A percentile compares a stretch with the other conserved stretches of the same genome.
Conservation (phyloP, 1,140 invertebrate species). For the Drosophila erecta region DNA sequence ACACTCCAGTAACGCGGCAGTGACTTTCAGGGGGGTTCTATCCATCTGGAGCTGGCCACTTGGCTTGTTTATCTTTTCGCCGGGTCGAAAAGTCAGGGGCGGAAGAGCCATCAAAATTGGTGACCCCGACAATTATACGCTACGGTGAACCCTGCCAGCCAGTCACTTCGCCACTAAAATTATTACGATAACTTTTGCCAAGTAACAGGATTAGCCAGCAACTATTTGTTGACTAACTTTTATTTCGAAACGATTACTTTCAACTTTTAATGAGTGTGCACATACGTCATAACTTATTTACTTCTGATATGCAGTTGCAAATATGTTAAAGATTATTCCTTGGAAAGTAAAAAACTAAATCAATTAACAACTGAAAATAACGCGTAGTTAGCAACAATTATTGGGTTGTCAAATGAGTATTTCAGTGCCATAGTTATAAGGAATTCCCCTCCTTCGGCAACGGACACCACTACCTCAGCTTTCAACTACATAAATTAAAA, state of each 20-base stretch:
- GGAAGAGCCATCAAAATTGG: conserved; percentile 44
- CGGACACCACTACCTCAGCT: conserved; percentile 34
- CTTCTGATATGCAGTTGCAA: too few relatives aligned
- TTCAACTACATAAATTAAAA: conserved; percentile 68
- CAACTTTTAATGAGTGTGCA: conserved; percentile 21
- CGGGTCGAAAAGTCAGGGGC: conserved; percentile 11
- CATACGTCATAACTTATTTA: not conserved
- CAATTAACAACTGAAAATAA: not conserved
- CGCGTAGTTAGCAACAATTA: not conserved
- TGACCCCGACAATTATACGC: conserved; percentile 47
- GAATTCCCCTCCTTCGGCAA: conserved; percentile 5
- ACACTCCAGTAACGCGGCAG: conserved; percentile 53
- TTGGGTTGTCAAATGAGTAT: not conserved
- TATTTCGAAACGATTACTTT: conserved; percentile 1
- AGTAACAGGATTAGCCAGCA: conserved; percentile 49
- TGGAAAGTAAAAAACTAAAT: not conserved
- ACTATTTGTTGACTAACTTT: conserved; percentile 25
- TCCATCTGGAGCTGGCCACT: conserved; percentile 27
- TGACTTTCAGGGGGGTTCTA: conserved; percentile 16
- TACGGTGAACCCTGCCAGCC: conserved; percentile 25
- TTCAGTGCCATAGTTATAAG: too few relatives aligned
- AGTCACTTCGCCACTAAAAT: conserved; percentile 41
- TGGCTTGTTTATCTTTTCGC: conserved; percentile 42
- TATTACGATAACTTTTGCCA: conserved; percentile 28
- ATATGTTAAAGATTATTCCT: too few relatives aligned